phyloP scores from a whole-genome alignment of 1,140 invertebrate species.

The Alviniconcha marisindica region DNA sequence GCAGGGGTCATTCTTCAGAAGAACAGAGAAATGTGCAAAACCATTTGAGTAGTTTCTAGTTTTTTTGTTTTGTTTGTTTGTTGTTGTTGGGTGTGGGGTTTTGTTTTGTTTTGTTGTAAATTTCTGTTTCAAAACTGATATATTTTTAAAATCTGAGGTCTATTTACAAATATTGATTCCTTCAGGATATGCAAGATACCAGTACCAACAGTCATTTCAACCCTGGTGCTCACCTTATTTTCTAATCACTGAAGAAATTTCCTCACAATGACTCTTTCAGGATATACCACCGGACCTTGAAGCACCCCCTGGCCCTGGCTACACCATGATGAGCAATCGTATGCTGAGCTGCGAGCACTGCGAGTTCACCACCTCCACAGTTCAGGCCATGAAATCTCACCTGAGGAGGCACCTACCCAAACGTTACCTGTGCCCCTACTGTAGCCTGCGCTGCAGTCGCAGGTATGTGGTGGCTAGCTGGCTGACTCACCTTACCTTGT shows the following conservation, averaged over 20 bases:
- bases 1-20: too few relatives aligned
- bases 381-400: conserved; percentile 44
- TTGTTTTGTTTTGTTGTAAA: background rate
- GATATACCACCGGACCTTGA: conserved; percentile 32
- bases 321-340: conserved; percentile 10
- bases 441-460: conserved; percentile 34
- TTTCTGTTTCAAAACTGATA: background rate
- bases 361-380: conserved; percentile 34
- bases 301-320: conserved; percentile 29
- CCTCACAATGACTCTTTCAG: too few relatives aligned
- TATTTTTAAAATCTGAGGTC: background rate
- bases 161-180: background rate
- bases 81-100: background rate
- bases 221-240: too few relatives aligned
- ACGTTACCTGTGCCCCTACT: conserved; percentile 42
- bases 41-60: too few relatives aligned
- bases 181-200: too few relatives aligned
- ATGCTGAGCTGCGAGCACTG: conserved; percentile 35
- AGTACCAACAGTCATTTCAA: too few relatives aligned
- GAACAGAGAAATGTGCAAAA: too few relatives aligned
- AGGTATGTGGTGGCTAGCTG: conserved; percentile 16
- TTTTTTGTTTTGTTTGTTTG: too few relatives aligned
- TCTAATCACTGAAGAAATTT: too few relatives aligned
- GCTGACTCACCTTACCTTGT: too few relatives aligned
- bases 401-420: conserved; percentile 40